These are phyloP conservation scores for Oophaga pumilio DNA, from an alignment of 2,113 vertebrate genomes.

Conservation along the genomic window DNA sequence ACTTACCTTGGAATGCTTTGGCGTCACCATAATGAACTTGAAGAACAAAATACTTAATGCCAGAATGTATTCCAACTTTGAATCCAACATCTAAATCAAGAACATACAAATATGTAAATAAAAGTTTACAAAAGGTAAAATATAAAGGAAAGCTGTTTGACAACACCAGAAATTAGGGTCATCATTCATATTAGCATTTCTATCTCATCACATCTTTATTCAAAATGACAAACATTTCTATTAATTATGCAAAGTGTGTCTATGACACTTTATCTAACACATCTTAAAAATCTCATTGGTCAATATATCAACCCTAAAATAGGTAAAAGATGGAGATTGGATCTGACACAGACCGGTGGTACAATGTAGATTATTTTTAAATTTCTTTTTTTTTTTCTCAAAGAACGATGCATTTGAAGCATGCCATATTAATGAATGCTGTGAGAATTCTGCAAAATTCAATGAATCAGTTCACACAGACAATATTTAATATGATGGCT, in stretches of 20 bases:
- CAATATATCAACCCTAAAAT: neutral
- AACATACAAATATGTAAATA: neutral
- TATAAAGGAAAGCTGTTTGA: neutral
- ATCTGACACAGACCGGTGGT: no score
- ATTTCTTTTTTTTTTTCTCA: neutral
- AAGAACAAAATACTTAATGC: slow-evolving; percentile 88
- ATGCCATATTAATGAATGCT: neutral
- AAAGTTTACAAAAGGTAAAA: neutral
- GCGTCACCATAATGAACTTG: slow-evolving; percentile 95
- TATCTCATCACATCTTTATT: neutral
- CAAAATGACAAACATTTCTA: neutral
- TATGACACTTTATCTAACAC: neutral
- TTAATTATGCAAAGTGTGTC: no score
- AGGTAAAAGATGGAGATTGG: neutral
- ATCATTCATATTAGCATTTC: neutral
- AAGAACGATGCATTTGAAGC: neutral
- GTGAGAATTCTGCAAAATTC: neutral
- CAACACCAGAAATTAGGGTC: no score
- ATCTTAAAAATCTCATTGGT: neutral
- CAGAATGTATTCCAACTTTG: slow-evolving; percentile 86
- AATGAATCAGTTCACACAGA: neutral
- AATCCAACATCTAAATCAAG: slow-evolving; percentile 87
- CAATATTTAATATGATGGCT: no score
- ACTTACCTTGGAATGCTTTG: slow-evolving; percentile 85
- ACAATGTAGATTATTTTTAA: neutral